phyloP scores from a whole-genome alignment of 2,888 invertebrate genomes.

The Balanococcus diminutus region DNA sequence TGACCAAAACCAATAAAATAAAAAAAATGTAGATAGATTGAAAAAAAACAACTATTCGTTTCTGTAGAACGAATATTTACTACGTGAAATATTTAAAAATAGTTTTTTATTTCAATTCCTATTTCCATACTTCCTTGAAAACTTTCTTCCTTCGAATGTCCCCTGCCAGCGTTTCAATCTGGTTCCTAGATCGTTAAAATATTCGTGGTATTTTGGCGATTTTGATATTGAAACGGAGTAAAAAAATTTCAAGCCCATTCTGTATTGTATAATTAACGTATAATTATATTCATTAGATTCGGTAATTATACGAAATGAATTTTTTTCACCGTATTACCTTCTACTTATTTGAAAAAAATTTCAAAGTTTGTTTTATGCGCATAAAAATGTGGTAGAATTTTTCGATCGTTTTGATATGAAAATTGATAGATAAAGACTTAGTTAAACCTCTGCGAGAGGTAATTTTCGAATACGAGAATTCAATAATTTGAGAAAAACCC shows the following conservation, averaged over 20 bases:
- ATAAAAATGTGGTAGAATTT: not conserved
- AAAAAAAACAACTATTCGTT: not conserved
- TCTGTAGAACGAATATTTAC: not conserved
- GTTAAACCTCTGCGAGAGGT: not conserved
- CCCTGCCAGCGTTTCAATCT: not conserved
- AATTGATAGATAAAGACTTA: not conserved
- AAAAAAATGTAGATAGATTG: not conserved
- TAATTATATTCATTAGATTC: not conserved
- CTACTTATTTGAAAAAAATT: not conserved
- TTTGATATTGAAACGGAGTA: not conserved
- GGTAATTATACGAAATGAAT: not conserved
- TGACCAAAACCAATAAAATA: not conserved
- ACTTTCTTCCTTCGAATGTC: not conserved
- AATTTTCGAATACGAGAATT: not conserved
- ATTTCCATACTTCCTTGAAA: not conserved
- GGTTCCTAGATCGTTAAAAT: not conserved
- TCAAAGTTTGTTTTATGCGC: not conserved
- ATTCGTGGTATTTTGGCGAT: not conserved
- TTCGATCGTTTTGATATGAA: not conserved
- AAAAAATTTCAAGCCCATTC: not conserved
- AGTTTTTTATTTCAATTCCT: not conserved
- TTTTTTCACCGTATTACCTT: not conserved
- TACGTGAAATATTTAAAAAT: slow-evolving; percentile 17
- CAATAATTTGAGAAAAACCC: not conserved
- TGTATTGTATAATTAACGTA: not conserved